Evolutionary conservation across 2,113 vertebrate species (phyloP).

Genomic region (Phycodurus eques): DNA sequence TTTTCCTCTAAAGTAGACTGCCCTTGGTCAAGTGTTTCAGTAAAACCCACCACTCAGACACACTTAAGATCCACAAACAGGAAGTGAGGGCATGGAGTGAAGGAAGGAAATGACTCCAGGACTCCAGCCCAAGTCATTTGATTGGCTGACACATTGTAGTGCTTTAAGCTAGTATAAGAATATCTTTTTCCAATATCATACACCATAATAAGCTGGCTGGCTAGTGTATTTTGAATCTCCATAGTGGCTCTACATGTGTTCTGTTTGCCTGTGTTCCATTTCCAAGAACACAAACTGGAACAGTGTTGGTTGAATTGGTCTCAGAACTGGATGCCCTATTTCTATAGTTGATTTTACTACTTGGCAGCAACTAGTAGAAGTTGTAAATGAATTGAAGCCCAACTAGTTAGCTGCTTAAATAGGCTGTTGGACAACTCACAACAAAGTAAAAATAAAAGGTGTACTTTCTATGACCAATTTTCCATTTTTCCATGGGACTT

Average conservation of each 20-base stretch:
- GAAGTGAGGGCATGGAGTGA: slow-evolving; percentile 41
- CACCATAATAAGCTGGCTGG: neutral
- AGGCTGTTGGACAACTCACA: too few species aligned
- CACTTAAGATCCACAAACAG: slow-evolving; percentile 49
- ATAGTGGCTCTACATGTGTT: neutral
- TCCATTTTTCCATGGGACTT: too few species aligned
- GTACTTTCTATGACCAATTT: too few species aligned
- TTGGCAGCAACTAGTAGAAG: neutral
- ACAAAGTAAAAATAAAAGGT: too few species aligned
- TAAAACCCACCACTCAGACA: slow-evolving; percentile 14
- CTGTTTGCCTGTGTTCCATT: neutral
- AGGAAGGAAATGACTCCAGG: slow-evolving; percentile 52
- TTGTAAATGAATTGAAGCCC: neutral
- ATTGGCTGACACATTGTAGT: slow-evolving; percentile 16
- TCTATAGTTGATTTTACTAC: neutral
- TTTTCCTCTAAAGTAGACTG: slow-evolving; percentile 21
- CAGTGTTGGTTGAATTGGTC: neutral
- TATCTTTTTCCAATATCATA: neutral
- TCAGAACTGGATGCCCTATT: neutral
- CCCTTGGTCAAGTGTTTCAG: slow-evolving; percentile 6
- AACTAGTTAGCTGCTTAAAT: too few species aligned
- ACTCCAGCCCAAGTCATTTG: slow-evolving; percentile 35
- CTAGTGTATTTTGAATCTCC: neutral
- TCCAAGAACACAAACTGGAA: neutral
- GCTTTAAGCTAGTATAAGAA: neutral